Conservation (phyloP, 1,140 invertebrate species). For the Drosophila navojoa region DNA sequence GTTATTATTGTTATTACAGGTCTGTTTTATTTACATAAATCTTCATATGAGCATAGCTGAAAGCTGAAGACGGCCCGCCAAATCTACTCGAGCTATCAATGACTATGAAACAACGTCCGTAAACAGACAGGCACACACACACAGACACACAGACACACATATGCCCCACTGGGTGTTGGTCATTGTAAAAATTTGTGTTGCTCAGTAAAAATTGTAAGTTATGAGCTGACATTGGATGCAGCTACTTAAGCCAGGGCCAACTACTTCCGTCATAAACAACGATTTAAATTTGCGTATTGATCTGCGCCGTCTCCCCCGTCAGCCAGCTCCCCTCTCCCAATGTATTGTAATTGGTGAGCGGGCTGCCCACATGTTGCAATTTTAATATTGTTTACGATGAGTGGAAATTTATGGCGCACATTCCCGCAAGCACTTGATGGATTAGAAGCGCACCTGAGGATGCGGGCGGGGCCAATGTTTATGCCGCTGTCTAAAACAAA, state of each 20-base stretch:
- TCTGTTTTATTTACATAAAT: slow-evolving; percentile 75
- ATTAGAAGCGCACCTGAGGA: slow-evolving; percentile 57
- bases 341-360: slow-evolving; percentile 8
- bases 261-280: slow-evolving; percentile 65
- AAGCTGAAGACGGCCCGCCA: slow-evolving; percentile 35
- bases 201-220: slow-evolving; percentile 62
- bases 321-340: background rate
- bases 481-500: slow-evolving; percentile 35
- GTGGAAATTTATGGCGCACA: slow-evolving; percentile 71
- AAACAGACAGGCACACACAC: background rate
- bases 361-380: slow-evolving; percentile 71
- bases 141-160: slow-evolving; percentile 3
- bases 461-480: slow-evolving; percentile 46
- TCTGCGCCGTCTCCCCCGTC: background rate
- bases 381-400: slow-evolving; percentile 76
- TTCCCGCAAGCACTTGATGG: slow-evolving; percentile 70
- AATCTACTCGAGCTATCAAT: slow-evolving; percentile 38
- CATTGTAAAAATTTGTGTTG: slow-evolving; percentile 12
- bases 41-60: slow-evolving; percentile 52
- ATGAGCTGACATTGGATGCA: slow-evolving; percentile 60
- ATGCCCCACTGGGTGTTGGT: slow-evolving; percentile 18
- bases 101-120: slow-evolving; percentile 11
- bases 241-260: slow-evolving; percentile 52
- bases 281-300: slow-evolving; percentile 73
- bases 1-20: slow-evolving; percentile 55